A percentile compares a stretch with the other conserved stretches of the same genome.
phyloP scores from a whole-genome alignment of 1,140 invertebrate species.

The Goniozus legneri region DNA sequence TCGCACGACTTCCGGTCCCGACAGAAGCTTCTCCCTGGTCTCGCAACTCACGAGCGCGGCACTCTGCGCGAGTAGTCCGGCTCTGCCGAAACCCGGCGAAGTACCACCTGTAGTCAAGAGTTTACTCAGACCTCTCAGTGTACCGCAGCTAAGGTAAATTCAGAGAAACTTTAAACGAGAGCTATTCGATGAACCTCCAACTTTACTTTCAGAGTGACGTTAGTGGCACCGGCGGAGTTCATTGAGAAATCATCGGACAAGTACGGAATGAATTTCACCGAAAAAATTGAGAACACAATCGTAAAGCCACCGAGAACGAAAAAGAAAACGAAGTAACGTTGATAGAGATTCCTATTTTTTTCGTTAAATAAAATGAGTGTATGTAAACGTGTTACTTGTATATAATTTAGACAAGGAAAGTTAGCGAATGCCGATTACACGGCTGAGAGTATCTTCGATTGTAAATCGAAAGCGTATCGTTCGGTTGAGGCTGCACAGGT shows the following conservation, averaged over 20 bases:
- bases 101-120: slow-evolving; percentile 58
- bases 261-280: slow-evolving; percentile 32
- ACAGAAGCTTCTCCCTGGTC: slow-evolving; percentile 53
- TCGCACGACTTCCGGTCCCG: slow-evolving; percentile 48
- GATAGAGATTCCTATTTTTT: slow-evolving; percentile 3
- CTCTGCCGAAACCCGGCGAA: slow-evolving; percentile 54
- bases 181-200: background rate
- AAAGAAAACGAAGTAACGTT: slow-evolving; percentile 47
- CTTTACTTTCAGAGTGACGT: slow-evolving; percentile 39
- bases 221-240: slow-evolving; percentile 42
- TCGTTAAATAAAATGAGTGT: background rate
- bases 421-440: background rate
- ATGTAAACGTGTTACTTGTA: background rate
- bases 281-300: slow-evolving; percentile 38
- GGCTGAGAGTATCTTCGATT: no score
- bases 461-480: no score
- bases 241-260: slow-evolving; percentile 39
- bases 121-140: slow-evolving; percentile 58
- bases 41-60: slow-evolving; percentile 62
- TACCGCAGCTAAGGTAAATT: slow-evolving; percentile 56
- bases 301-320: slow-evolving; percentile 43
- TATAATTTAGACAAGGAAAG: background rate
- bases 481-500: no score
- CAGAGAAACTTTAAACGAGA: background rate
- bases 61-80: slow-evolving; percentile 61